These are phyloP conservation scores for Campaea margaritaria DNA, from an alignment of 2,888 invertebrate genomes.

Conservation along the genomic window DNA sequence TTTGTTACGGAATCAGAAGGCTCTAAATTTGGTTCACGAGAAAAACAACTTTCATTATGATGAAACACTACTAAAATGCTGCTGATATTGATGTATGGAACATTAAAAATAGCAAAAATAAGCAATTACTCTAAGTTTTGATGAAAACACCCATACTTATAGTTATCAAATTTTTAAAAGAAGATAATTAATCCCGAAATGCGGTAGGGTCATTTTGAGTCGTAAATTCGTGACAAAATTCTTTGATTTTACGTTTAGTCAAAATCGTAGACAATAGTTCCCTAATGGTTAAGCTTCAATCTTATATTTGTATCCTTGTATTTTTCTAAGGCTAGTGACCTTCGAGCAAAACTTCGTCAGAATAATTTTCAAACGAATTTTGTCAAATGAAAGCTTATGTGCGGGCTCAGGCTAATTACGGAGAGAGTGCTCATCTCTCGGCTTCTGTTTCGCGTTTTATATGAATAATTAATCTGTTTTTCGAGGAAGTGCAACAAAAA, in stretches of 20 bases:
- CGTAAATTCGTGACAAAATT: no score
- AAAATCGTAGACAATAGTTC: neutral
- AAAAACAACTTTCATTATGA: no score
- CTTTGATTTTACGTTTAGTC: neutral
- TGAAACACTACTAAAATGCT: no score
- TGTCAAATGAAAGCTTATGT: slow-evolving; percentile 54
- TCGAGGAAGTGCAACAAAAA: slow-evolving; percentile 41
- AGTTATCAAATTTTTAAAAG: no score
- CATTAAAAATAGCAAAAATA: no score
- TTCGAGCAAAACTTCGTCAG: slow-evolving; percentile 46
- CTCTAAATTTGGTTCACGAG: no score
- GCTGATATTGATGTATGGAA: no score
- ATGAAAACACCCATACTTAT: no score
- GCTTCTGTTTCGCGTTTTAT: slow-evolving; percentile 42
- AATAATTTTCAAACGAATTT: slow-evolving; percentile 58
- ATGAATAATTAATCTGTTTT: slow-evolving; percentile 44
- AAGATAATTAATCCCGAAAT: no score
- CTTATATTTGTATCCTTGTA: neutral
- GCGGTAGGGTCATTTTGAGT: no score
- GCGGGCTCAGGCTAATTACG: slow-evolving; percentile 57
- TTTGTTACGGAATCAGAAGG: slow-evolving; percentile 42
- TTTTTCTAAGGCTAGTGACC: slow-evolving; percentile 2
- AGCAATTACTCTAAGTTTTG: no score
- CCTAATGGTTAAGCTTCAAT: neutral
- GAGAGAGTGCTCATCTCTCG: slow-evolving; percentile 46